Base-by-base conservation (phyloP, 2,113 vertebrate species). In the Melanerpes formicivorus region DNA sequence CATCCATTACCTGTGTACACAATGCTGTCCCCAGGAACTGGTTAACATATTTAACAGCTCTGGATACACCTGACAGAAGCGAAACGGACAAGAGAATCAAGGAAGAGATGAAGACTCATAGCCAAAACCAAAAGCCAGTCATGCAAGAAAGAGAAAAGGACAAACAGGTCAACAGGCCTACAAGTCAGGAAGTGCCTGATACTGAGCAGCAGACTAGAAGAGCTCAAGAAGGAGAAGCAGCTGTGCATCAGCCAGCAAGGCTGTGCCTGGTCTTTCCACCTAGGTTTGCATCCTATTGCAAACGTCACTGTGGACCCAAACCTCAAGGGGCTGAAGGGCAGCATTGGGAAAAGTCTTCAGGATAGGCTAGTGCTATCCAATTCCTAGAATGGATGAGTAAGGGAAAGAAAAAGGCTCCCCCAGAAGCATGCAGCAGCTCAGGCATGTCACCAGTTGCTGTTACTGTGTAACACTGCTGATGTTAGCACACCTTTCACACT, bases 31-130 rank as follows among this genome's bases (percentile, higher is more conserved):
- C 99, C 98, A 99, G 99, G 98, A 99, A 99, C 97, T 99, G 98
- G 93, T 99, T 99, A 97, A 99, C 93, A 98, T 99, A 99, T 97
- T 99, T 99, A 98, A 99, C 98, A 77, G 99, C 99, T 98, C 99
- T 98, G 98, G 99, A 99, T 97, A 99, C 99, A 96, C 99, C 99
- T 99, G 97, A 97, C 97, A 97, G 97, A 96, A 92, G 96, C 73
- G 6, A 96, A 94, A 95, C 9, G 52, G 86, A 94, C 75, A 90
- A 89, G 71, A 93, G 58, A 92, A 95, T 87, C 89, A 96, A 88
- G 82, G 92, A 62, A 92, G 90, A 95, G 50, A 65, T 62, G 93
- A 69, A 90, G 40, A 71, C 73, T 79, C 82, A 80, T 62, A 93
- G 94, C 54, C 95, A 88, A 58, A 95, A 90, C 50, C 89, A 69